phyloP scores from a whole-genome alignment of 92 coral and sea anemone genomes.

The Epizoanthus ramosus region DNA sequence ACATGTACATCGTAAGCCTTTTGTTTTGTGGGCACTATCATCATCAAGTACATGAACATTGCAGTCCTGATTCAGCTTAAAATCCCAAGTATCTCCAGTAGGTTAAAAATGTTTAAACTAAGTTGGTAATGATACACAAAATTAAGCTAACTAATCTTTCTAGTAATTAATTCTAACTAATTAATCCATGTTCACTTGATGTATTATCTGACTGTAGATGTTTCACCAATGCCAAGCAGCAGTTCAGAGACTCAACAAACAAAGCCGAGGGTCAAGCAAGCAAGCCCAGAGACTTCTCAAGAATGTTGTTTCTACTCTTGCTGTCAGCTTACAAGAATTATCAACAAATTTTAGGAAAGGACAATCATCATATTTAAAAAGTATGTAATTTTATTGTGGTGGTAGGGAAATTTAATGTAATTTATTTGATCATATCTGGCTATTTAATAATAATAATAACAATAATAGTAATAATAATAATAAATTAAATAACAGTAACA shows the following conservation, averaged over 20 bases:
- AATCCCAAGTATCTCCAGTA: too few species aligned
- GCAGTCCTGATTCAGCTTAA: too few species aligned
- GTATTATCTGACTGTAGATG: constrained; percentile 60
- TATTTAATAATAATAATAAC: background rate
- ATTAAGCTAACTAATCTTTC: too few species aligned
- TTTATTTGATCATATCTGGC: background rate
- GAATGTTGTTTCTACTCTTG: constrained; percentile 90
- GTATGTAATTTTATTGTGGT: constrained; percentile 44
- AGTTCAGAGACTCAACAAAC: constrained; percentile 83
- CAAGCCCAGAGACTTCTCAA: constrained; percentile 90
- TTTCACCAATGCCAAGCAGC: constrained; percentile 97
- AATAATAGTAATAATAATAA: too few species aligned
- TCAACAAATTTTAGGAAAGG: constrained; percentile 95
- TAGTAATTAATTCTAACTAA: too few species aligned
- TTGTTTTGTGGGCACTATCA: too few species aligned
- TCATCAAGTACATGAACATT: too few species aligned
- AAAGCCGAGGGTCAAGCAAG: constrained; percentile 69
- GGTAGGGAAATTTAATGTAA: background rate
- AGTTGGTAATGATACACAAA: too few species aligned
- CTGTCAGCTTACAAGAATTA: constrained; percentile 93
- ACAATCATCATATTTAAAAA: constrained; percentile 90
- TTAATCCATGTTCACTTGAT: background rate
- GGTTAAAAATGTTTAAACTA: too few species aligned
- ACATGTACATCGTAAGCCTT: too few species aligned
- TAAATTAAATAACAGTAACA: too few species aligned